phyloP scores from a whole-genome alignment of 2,113 vertebrate species.

The Ceyx margarethae region DNA sequence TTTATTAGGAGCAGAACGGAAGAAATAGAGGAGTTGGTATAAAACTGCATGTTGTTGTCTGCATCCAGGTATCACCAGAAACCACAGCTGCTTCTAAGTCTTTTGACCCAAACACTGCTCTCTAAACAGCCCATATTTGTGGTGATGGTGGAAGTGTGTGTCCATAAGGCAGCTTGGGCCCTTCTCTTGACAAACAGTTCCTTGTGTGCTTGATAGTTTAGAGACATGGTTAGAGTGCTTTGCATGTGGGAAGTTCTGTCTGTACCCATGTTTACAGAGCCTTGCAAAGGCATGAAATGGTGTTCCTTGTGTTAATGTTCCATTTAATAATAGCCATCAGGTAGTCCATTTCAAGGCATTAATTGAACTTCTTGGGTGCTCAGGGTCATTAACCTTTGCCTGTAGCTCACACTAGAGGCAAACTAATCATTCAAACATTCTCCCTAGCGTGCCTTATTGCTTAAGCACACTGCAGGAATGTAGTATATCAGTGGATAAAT shows the following conservation, averaged over 20 bases:
- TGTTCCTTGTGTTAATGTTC: constrained; percentile 36
- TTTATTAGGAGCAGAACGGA: background rate
- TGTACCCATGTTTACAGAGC: background rate
- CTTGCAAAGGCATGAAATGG: constrained; percentile 19
- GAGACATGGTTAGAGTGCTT: background rate
- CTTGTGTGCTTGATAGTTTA: background rate
- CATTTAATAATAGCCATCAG: constrained; percentile 23
- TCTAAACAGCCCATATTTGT: background rate
- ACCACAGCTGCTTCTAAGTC: background rate
- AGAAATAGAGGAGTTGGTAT: background rate
- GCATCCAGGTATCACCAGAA: background rate
- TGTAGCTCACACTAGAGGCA: constrained; percentile 8
- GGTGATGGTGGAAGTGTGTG: background rate
- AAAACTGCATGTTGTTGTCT: background rate
- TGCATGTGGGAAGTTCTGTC: background rate
- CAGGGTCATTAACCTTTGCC: constrained; percentile 37
- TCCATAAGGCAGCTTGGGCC: background rate
- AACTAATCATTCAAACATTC: background rate
- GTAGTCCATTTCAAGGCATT: constrained; percentile 52
- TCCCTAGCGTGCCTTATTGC: background rate
- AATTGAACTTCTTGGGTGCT: constrained; percentile 53
- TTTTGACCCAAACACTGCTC: background rate
- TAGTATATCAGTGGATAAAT: constrained; percentile 23
- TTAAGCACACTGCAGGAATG: constrained; percentile 26
- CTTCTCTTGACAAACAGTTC: background rate